Percentiles rank a stretch among this genome's conserved stretches.
Evolutionary conservation across 2,113 vertebrate species (phyloP).

Genomic region (Oreocharis arfaki): DNA sequence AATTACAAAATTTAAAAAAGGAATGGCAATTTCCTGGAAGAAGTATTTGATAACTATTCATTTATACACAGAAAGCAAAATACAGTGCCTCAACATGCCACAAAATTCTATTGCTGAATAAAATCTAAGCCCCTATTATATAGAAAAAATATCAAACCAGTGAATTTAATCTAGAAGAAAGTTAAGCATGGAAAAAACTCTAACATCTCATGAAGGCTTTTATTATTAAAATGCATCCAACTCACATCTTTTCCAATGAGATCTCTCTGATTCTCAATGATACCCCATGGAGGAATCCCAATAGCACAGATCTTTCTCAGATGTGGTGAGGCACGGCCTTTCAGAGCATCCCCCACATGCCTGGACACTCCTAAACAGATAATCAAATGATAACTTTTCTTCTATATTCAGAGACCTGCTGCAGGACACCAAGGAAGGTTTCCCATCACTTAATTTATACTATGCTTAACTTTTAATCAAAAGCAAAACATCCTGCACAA

Average conservation of each 20-base stretch:
- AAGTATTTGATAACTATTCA: background rate
- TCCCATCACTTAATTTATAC: background rate
- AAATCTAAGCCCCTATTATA: background rate
- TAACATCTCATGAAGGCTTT: background rate
- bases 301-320: slow-evolving; percentile 87
- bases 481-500: background rate
- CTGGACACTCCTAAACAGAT: slow-evolving; percentile 83
- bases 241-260: slow-evolving; percentile 92
- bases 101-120: background rate
- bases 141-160: background rate
- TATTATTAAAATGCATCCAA: background rate
- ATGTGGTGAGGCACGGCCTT: slow-evolving; percentile 80
- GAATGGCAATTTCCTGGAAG: background rate
- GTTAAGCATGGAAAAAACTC: background rate
- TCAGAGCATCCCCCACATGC: slow-evolving; percentile 90
- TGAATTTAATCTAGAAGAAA: background rate
- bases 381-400: background rate
- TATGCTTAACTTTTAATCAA: background rate
- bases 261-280: slow-evolving; percentile 90
- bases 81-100: background rate
- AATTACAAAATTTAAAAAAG: background rate
- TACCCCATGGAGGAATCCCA: slow-evolving; percentile 91
- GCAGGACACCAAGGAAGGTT: background rate
- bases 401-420: background rate
- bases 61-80: background rate